A percentile compares a stretch with the other conserved stretches of the same genome.
phyloP scores from a whole-genome alignment of 2,888 invertebrate genomes.

The Sipha maydis region DNA sequence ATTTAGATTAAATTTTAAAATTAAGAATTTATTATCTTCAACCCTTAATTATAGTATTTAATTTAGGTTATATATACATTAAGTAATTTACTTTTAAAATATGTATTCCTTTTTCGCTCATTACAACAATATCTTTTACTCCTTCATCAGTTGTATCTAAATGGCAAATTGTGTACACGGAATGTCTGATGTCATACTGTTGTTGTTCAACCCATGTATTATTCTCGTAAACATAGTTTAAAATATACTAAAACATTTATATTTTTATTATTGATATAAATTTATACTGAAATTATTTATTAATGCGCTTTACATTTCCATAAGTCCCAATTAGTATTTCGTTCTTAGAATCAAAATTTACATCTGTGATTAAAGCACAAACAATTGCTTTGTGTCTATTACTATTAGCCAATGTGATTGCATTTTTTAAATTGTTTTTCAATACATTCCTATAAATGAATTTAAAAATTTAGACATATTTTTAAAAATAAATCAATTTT shows the following conservation, averaged over 20 bases:
- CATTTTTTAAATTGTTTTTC: slow-evolving; percentile 69
- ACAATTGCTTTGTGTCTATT: slow-evolving; percentile 73
- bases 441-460: slow-evolving; percentile 69
- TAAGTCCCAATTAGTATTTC: slow-evolving; percentile 78
- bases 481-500: slow-evolving; percentile 26
- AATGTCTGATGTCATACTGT: slow-evolving; percentile 69
- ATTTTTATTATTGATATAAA: background rate
- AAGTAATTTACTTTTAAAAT: slow-evolving; percentile 72
- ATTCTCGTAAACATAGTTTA: slow-evolving; percentile 70
- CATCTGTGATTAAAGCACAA: slow-evolving; percentile 75
- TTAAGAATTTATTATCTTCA: background rate
- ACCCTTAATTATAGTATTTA: no score
- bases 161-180: slow-evolving; percentile 73
- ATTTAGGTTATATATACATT: background rate
- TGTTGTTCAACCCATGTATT: slow-evolving; percentile 68
- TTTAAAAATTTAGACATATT: background rate
- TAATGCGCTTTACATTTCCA: slow-evolving; percentile 70
- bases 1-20: no score
- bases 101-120: slow-evolving; percentile 75
- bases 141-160: slow-evolving; percentile 77
- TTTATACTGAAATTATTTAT: background rate
- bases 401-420: slow-evolving; percentile 69
- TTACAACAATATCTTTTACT: slow-evolving; percentile 74
- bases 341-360: slow-evolving; percentile 77
- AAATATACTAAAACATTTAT: slow-evolving; percentile 68